Evolutionary conservation across 1,140 invertebrate species (phyloP).

Genomic region (Hirudo medicinalis): DNA sequence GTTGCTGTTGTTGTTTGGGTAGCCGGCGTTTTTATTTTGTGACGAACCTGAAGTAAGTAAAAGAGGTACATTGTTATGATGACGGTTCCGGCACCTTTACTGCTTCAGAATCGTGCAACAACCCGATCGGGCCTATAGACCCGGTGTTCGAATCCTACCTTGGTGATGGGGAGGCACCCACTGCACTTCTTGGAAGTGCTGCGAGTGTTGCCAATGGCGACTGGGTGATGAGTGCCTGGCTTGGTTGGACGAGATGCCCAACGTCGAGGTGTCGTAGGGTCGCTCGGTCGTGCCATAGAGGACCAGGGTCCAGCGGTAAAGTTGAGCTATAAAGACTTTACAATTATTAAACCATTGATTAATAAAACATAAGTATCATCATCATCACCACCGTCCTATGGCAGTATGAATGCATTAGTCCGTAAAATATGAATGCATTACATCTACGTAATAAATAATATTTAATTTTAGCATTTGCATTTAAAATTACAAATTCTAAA

Average conservation of each 20-base stretch:
- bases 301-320: conserved; percentile 8
- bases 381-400: no score
- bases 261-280: neutral
- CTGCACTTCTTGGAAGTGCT: neutral
- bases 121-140: neutral
- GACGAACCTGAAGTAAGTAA: neutral
- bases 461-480: no score
- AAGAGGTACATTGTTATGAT: no score
- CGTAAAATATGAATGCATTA: neutral
- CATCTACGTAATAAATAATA: no score
- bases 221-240: neutral
- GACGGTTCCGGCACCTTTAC: neutral
- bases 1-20: neutral
- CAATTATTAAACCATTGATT: conserved; percentile 3
- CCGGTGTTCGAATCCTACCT: neutral
- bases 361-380: neutral
- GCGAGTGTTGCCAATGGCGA: neutral
- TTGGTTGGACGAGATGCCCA: neutral
- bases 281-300: neutral
- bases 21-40: no score
- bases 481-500: no score
- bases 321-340: conserved; percentile 1
- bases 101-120: neutral
- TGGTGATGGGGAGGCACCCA: neutral
- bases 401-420: neutral